Base-by-base conservation (phyloP, 2,113 vertebrate genomes). In the Stigmatopora nigra region DNA sequence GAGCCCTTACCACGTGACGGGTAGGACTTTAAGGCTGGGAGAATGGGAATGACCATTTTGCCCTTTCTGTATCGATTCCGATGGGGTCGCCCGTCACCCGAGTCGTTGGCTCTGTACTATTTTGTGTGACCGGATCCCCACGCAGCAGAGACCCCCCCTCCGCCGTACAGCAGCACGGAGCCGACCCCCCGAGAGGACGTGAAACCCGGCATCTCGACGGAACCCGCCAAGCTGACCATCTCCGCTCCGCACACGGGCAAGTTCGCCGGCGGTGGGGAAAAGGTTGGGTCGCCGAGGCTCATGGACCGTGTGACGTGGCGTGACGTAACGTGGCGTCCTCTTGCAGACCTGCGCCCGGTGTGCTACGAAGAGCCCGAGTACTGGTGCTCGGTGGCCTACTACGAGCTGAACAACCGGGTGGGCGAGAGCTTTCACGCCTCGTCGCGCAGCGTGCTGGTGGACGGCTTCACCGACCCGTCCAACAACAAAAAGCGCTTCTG, bases 401-500 rank as follows among this genome's bases (percentile, higher is more conserved):
- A 99, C 41, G 96, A 99, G 85, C 93, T 98, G 66, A 98, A 98
- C 88, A 97, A 95, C 79, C 86, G 97, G 0, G 94, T 98, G 3
- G 97, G 97, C 0, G 96, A 98, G 86, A 98, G 95, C 0, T 98
- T 98, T 85, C 95, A 99, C 67, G 95, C 97, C 25, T 95, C 93
- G 0, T 93, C 95, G 19, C 88, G 94, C 64, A 98, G 95, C 13
- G 90, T 99, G 49, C 88, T 98, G 61, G 93, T 99, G 64, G 97
- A 99, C 25, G 96, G 97, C 62, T 99, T 99, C 89, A 99, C 97
- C 0, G 96, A 99, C 84, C 97, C 96, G 0, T 96, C 96, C 64
- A 98, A 96, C 83, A 99, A 97, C 89, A 96, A 92, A 84, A 98
- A 93, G 82, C 92, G 97, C 64, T 99, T 99, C 91, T 99, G 97